These are phyloP conservation scores for Dissostichus mawsoni DNA, from an alignment of 2,113 vertebrate genomes.

Conservation along the genomic window DNA sequence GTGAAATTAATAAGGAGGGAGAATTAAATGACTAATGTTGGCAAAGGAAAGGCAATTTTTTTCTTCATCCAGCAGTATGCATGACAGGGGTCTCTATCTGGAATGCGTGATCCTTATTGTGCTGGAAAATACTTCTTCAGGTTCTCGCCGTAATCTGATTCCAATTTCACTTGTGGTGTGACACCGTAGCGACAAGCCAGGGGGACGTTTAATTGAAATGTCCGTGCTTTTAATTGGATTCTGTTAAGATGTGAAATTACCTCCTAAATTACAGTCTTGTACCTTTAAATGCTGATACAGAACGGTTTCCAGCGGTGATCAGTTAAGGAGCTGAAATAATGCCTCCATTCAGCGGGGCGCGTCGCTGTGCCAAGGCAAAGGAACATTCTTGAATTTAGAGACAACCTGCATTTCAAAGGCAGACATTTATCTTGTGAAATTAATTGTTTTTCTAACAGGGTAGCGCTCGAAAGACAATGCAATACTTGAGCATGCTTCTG, in stretches of 20 bases:
- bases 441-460: conserved; percentile 59
- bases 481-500: conserved; percentile 48
- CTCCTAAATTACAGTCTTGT: conserved; percentile 78
- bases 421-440: conserved; percentile 62
- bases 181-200: conserved; percentile 76
- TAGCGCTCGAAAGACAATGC: conserved; percentile 66
- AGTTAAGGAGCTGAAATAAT: conserved; percentile 79
- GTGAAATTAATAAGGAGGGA: conserved; percentile 85
- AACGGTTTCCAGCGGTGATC: conserved; percentile 78
- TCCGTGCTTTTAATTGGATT: conserved; percentile 86
- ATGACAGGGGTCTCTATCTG: conserved; percentile 83
- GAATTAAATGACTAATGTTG: conserved; percentile 80
- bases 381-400: conserved; percentile 72
- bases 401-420: conserved; percentile 75
- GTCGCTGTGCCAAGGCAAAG: conserved; percentile 47
- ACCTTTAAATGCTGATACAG: conserved; percentile 79
- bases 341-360: conserved; percentile 65
- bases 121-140: conserved; percentile 79
- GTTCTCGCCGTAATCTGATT: conserved; percentile 85
- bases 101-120: conserved; percentile 78
- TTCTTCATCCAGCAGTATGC: conserved; percentile 65
- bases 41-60: conserved; percentile 72
- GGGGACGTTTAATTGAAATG: conserved; percentile 84
- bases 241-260: conserved; percentile 85
- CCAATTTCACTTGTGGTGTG: conserved; percentile 84